Evolutionary conservation across 1,140 invertebrate species (phyloP).

Genomic region (Drosophila elegans): DNA sequence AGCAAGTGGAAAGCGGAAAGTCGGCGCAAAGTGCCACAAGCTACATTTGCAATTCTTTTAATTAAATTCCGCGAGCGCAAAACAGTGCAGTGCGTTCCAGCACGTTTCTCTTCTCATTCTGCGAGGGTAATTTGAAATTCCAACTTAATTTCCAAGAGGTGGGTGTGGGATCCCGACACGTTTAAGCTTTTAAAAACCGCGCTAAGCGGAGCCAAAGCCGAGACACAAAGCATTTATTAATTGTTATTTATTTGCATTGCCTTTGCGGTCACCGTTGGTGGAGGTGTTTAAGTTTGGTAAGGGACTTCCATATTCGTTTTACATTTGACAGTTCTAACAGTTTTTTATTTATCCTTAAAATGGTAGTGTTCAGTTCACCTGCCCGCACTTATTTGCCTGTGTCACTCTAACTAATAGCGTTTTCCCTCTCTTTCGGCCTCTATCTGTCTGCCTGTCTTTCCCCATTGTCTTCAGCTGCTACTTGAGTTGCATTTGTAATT

Average conservation of each 20-base stretch:
- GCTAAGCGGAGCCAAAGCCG: conserved; percentile 46
- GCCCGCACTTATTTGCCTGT: conserved; percentile 50
- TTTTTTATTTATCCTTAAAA: too few relatives aligned
- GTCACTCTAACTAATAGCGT: conserved; percentile 43
- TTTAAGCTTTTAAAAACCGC: conserved; percentile 76
- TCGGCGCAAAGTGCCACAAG: conserved; percentile 28
- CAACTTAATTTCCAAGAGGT: conserved; percentile 67
- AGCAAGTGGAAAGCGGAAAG: conserved; percentile 7
- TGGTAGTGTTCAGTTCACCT: not conserved
- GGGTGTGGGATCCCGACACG: conserved; percentile 52
- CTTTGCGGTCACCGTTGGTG: conserved; percentile 17
- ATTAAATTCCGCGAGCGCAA: conserved; percentile 74
- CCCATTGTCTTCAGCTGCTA: conserved; percentile 50
- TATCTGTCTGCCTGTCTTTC: conserved; percentile 9
- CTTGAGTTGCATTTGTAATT: conserved; percentile 83
- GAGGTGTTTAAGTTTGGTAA: not conserved
- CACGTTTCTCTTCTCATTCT: conserved; percentile 23
- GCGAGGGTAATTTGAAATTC: conserved; percentile 73
- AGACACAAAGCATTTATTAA: conserved; percentile 71
- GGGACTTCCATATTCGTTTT: not conserved
- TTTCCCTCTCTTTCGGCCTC: not conserved
- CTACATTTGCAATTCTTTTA: conserved; percentile 79
- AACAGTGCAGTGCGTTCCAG: conserved; percentile 53
- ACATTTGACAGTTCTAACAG: not conserved
- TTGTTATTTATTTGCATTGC: conserved; percentile 69